Conservation (phyloP, 2,797 vertebrate species). For the Anabas testudineus region DNA sequence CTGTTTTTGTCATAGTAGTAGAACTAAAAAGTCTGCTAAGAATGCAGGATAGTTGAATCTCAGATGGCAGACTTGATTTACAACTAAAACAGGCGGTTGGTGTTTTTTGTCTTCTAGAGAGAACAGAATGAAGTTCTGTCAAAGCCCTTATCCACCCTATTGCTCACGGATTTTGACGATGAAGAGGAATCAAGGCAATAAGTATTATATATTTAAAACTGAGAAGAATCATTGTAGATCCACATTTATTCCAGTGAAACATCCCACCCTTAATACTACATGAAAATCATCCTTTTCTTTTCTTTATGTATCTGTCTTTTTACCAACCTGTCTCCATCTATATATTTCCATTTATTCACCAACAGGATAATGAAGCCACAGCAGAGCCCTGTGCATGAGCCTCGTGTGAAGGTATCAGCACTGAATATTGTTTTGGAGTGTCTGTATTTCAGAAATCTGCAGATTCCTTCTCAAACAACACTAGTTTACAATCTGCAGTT, state of each 20-base stretch:
- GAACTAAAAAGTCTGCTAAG: not conserved
- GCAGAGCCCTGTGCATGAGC: constrained; percentile 30
- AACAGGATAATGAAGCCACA: constrained; percentile 53
- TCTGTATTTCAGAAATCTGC: not conserved
- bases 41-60: not conserved
- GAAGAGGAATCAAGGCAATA: constrained; percentile 79
- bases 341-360: constrained; percentile 10
- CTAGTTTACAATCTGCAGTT: not conserved
- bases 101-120: constrained; percentile 76
- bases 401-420: constrained; percentile 68
- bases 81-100: constrained; percentile 1
- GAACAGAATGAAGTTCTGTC: constrained; percentile 86
- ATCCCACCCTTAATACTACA: not conserved
- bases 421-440: constrained; percentile 3
- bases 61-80: not conserved
- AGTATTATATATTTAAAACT: not conserved
- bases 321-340: not conserved
- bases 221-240: not conserved
- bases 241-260: not conserved
- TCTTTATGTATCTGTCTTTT: not conserved
- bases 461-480: not conserved
- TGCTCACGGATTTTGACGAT: constrained; percentile 73
- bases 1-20: not conserved
- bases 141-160: constrained; percentile 79
- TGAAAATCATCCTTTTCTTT: not conserved